A percentile compares a stretch with the other conserved stretches of the same genome.
Evolutionary conservation across 2,888 invertebrate species (phyloP).

Genomic region (Gonocerus acuteangulatus): DNA sequence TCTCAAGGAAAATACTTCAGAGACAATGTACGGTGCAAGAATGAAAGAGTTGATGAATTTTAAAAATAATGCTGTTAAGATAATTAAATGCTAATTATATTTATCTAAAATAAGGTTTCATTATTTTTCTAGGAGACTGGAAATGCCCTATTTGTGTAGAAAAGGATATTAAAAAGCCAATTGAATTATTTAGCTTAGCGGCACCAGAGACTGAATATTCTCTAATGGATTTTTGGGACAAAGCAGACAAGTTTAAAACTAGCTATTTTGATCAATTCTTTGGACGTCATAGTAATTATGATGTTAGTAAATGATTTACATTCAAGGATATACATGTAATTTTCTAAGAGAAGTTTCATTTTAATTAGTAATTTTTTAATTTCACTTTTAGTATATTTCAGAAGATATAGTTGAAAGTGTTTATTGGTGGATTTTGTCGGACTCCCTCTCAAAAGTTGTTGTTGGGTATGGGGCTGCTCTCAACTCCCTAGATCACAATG

Average conservation of each 20-base stretch:
- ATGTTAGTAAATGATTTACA: too few species aligned
- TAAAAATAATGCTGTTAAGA: too few species aligned
- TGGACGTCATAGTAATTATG: too few species aligned
- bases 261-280: constrained; percentile 97
- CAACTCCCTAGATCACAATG: constrained; percentile 95
- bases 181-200: constrained; percentile 95
- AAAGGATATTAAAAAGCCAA: constrained; percentile 81
- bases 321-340: too few species aligned
- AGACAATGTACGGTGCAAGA: too few species aligned
- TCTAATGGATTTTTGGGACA: constrained; percentile 92
- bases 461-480: constrained; percentile 98
- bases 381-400: constrained; percentile 86
- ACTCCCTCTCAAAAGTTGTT: constrained; percentile 91
- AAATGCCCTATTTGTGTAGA: constrained; percentile 91
- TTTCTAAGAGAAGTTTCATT: too few species aligned
- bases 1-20: too few species aligned
- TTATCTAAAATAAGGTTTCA: too few species aligned
- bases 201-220: constrained; percentile 92
- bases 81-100: too few species aligned
- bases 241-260: constrained; percentile 97
- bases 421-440: constrained; percentile 95
- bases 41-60: too few species aligned
- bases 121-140: constrained; percentile 96
- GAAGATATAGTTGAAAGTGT: constrained; percentile 85
- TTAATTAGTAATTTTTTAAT: too few species aligned